These are phyloP conservation scores for Steinernema scapterisci DNA, from an alignment of 2,888 invertebrate species.

Conservation along the genomic window DNA sequence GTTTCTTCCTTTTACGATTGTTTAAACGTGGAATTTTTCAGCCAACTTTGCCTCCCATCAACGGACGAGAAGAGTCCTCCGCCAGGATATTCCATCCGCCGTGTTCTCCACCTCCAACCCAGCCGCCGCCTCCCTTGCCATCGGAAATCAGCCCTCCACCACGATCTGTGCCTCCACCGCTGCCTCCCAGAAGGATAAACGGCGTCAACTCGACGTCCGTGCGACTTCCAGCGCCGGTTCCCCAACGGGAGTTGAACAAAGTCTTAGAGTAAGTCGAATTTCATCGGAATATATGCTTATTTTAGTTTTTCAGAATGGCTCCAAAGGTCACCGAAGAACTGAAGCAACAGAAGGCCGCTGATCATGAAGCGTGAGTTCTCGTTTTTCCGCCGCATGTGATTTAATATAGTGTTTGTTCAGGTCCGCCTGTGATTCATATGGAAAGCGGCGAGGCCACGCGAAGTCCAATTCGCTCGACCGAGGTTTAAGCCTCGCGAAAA, in stretches of 20 bases:
- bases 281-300: neutral
- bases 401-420: neutral
- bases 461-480: slow-evolving; percentile 64
- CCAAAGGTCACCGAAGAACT: slow-evolving; percentile 1
- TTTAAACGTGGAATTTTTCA: too few relatives aligned
- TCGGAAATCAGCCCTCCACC: slow-evolving; percentile 20
- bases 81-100: neutral
- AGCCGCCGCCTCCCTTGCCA: slow-evolving; percentile 32
- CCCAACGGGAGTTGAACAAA: neutral
- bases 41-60: too few relatives aligned
- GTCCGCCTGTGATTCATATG: slow-evolving; percentile 32
- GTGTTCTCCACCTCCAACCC: slow-evolving; percentile 30
- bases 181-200: slow-evolving; percentile 38
- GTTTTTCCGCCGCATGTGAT: neutral
- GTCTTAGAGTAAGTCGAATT: neutral
- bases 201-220: neutral
- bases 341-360: slow-evolving; percentile 8
- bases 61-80: neutral
- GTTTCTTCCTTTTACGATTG: neutral
- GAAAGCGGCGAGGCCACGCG: slow-evolving; percentile 54
- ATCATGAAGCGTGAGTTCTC: neutral
- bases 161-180: slow-evolving; percentile 41
- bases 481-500: slow-evolving; percentile 60
- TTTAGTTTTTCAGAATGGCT: neutral
- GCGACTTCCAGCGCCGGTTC: neutral